phyloP scores from a whole-genome alignment of 92 coral and sea anemone species.

The Galaxea fascicularis region DNA sequence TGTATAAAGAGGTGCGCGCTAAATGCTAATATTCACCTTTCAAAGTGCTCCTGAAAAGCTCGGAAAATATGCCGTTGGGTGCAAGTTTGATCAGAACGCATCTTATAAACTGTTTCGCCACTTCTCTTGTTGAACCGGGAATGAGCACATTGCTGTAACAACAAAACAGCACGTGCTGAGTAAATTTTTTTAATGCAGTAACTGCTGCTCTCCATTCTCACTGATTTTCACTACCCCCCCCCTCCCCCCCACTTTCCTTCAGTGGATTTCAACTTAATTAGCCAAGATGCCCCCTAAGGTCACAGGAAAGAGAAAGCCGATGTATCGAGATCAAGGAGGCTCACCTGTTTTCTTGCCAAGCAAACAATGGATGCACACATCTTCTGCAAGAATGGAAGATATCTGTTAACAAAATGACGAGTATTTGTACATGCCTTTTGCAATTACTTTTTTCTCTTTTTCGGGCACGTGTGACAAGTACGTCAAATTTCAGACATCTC shows the following conservation, averaged over 20 bases:
- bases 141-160: constrained; percentile 78
- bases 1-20: neutral
- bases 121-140: constrained; percentile 97
- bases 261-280: too few species aligned
- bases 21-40: constrained; percentile 64
- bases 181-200: neutral
- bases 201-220: neutral
- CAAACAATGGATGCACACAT: constrained; percentile 89
- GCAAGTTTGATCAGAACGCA: constrained; percentile 98
- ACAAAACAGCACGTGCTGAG: neutral
- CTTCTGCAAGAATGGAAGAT: constrained; percentile 60
- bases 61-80: constrained; percentile 96
- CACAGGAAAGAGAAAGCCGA: neutral
- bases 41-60: constrained; percentile 86
- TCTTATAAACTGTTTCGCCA: constrained; percentile 93
- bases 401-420: too few species aligned
- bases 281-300: neutral
- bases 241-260: neutral
- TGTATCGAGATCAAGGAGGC: neutral
- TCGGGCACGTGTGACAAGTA: too few species aligned
- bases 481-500: too few species aligned
- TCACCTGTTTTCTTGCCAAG: constrained; percentile 97
- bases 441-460: too few species aligned
- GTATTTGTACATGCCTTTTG: too few species aligned
- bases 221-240: neutral